Conservation (phyloP, 1,140 invertebrate species). For the Battus philenor region DNA sequence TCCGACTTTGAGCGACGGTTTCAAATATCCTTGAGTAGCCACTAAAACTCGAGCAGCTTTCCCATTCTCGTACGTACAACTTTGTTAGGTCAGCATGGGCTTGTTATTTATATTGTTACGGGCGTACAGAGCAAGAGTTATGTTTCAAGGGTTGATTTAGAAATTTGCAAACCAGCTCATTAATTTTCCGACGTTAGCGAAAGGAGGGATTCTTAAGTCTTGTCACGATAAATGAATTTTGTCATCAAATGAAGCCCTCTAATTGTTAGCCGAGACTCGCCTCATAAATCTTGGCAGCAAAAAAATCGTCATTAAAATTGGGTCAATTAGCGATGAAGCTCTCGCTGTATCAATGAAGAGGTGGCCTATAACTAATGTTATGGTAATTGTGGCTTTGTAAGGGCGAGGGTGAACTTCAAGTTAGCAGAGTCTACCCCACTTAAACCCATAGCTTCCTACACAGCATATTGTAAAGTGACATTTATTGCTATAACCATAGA, state of each 20-base stretch:
- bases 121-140: no score
- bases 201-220: conserved; percentile 16
- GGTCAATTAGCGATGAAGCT: conserved; percentile 66
- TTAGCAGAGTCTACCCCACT: conserved; percentile 34
- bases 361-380: conserved; percentile 31
- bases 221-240: conserved; percentile 33
- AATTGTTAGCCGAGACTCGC: conserved; percentile 24
- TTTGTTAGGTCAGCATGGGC: no score
- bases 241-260: conserved; percentile 37
- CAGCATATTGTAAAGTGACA: no score
- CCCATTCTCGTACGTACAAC: conserved; percentile 8
- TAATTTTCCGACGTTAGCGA: background rate
- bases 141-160: no score
- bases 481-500: conserved; percentile 19
- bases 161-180: no score
- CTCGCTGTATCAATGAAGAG: conserved; percentile 35
- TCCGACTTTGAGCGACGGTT: conserved; percentile 4
- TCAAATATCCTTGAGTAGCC: conserved; percentile 11
- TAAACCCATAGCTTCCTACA: conserved; percentile 13
- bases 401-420: conserved; percentile 49
- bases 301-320: conserved; percentile 46
- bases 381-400: conserved; percentile 43
- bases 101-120: no score
- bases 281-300: conserved; percentile 28
- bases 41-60: conserved; percentile 13